Base-by-base conservation (phyloP, 2,797 vertebrate species). In the Sebastes reedi region DNA sequence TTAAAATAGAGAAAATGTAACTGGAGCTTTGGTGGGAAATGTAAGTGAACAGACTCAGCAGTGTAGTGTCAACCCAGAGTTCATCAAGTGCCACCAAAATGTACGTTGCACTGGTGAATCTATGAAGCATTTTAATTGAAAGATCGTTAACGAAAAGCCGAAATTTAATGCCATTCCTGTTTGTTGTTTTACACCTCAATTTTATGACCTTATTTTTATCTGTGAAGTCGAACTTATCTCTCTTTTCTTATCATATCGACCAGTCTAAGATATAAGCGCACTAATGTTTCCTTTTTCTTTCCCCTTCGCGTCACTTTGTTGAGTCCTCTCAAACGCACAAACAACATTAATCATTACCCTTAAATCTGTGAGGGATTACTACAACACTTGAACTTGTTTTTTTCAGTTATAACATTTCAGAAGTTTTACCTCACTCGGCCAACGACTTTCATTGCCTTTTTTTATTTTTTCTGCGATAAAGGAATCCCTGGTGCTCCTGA, bases 401-500 rank as follows among this genome's bases (percentile, higher is more conserved):
- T 77, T 84, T 80, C 58, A 59, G 59, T 84, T 81, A 29, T 74
- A 83, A 86, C 75, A 83, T 91, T 92, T 93, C 80, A 90, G 56
- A 83, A 67, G 56, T 89, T 91, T 92, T 91, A 89, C 88, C 86
- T 89, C 86, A 73, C 78, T 81, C 22, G 36, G 74, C 75, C 88
- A 68, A 81, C 65, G 73, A 82, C 69, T 84, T 80, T 55, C 64
- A 84, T 87, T 85, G 82, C 84, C 79, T 91, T 85, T 81, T 80
- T 80, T 46, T 50, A 42, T 42, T 29, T 61, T 60, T 81, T 80
- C 72, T 71, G 83, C 65, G 46, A 73, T 65, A 55, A 77, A 85
- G 87, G 88, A 89, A 91, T 92, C 86, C 89, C 89, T 93, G 92
- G 93, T 94, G 94, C 93, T 94, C 82, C 36, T 75, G 80, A 90